Evolutionary conservation across 2,113 vertebrate species (phyloP).

Genomic region (Bettongia penicillata): DNA sequence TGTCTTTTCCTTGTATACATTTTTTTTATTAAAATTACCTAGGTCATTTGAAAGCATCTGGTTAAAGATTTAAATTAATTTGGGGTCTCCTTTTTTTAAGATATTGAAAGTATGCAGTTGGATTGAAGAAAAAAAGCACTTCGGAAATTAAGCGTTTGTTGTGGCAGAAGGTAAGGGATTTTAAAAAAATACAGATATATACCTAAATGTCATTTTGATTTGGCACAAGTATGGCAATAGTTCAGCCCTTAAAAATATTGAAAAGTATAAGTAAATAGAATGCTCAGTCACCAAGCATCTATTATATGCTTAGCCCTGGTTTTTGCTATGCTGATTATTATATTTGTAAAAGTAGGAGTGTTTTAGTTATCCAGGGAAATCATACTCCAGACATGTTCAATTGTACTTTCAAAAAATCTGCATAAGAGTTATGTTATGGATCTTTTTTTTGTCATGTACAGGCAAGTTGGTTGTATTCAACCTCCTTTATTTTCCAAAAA

Average conservation of each 20-base stretch:
- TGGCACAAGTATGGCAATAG: constrained; percentile 4
- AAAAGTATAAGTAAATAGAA: background rate
- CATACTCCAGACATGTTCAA: background rate
- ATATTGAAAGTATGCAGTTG: constrained; percentile 19
- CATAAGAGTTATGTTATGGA: background rate
- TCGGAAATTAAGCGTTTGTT: constrained; percentile 42
- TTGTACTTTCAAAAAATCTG: background rate
- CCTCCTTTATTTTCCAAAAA: background rate
- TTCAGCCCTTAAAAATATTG: background rate
- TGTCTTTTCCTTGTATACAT: background rate
- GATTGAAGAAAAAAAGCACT: constrained; percentile 5
- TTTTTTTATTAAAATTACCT: constrained; percentile 5
- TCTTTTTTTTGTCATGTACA: background rate
- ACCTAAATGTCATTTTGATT: constrained; percentile 18
- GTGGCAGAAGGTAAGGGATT: constrained; percentile 65
- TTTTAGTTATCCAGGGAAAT: background rate
- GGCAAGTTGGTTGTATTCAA: background rate
- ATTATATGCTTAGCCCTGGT: background rate
- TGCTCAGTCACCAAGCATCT: background rate
- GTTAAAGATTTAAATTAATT: constrained; percentile 7
- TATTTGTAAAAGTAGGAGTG: background rate
- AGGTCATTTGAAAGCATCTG: background rate
- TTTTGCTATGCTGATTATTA: background rate
- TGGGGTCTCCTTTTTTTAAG: constrained; percentile 46
- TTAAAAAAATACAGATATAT: constrained; percentile 4